These are phyloP conservation scores for Eupithecia dodoneata DNA, from an alignment of 2,888 invertebrate species.

Conservation along the genomic window DNA sequence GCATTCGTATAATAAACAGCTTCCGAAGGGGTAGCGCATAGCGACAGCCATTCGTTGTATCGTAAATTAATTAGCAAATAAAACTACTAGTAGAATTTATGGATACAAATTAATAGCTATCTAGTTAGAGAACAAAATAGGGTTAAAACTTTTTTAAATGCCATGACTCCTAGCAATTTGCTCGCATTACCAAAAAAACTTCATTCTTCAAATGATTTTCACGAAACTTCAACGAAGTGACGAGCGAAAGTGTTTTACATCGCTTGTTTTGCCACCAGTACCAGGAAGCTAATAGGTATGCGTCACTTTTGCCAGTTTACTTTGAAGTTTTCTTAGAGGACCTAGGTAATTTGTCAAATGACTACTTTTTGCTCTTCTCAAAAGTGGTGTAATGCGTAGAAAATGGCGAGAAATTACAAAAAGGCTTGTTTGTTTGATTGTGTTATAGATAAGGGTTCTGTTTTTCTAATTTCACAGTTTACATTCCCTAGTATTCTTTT, in stretches of 20 bases:
- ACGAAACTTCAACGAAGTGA: conserved; percentile 9
- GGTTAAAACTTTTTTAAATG: neutral
- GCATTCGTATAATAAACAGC: neutral
- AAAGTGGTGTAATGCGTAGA: neutral
- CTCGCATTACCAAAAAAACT: neutral
- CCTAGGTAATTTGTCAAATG: conserved; percentile 20
- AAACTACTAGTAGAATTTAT: neutral
- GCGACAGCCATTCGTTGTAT: neutral
- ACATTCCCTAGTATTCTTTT: neutral
- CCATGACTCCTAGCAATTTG: neutral
- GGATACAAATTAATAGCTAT: neutral
- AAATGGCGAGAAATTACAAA: neutral
- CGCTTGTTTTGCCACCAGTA: conserved; percentile 24
- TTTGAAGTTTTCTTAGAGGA: conserved; percentile 14
- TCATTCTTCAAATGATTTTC: conserved; percentile 24
- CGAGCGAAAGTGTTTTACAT: conserved; percentile 11
- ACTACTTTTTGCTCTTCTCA: conserved; percentile 20
- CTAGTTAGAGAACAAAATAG: neutral
- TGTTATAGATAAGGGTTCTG: conserved; percentile 13
- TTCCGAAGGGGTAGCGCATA: neutral
- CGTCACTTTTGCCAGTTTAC: conserved; percentile 32
- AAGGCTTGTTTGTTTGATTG: conserved; percentile 5
- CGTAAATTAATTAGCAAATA: neutral
- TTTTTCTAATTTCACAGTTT: conserved; percentile 14
- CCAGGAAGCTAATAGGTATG: conserved; percentile 28